Base-by-base conservation (phyloP, 2,888 invertebrate species). In the Drosophila recens region DNA sequence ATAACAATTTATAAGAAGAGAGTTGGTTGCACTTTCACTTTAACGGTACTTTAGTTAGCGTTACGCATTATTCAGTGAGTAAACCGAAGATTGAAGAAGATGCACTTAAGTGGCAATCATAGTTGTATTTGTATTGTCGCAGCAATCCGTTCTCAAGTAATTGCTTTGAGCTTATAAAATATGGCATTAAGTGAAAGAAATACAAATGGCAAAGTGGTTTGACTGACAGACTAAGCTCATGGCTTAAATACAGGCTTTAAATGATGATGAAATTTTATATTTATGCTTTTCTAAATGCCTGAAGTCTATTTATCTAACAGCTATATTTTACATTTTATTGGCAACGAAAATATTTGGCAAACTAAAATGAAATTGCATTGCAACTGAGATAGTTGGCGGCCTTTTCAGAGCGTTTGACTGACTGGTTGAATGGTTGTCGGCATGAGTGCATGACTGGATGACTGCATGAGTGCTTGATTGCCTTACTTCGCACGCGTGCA, bases 381-480 rank as follows among this genome's bases (percentile, higher is more conserved):
- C 58, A 27, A 34, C 17, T 45, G 38, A 36, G 4, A 33, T 10
- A 56, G 42, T 20, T 66, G 52, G 11, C 36, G 48, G 38, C 61
- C 38, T 52, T 36, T 10, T 5, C 6, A 15, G 23, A 30, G 10
- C 10, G 23, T 38, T 34, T 48, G 30, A 53, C n/a, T 71, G 58
- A 58, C 20, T 56, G 64, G 27, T 42, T 46, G 36, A 13, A 30
- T 30, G 30, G 30, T 36, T 36, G 13, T 13, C 0, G 36, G 42
- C 23, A 9, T 58, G 63, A 59, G 4, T 49, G 57, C 9, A 15
- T 59, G 73, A 49, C 17, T 17, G 17, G 17, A 10, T 49, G 65
- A 62, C 4, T 57, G 52, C 27, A 15, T 59, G 73, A 49, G n/a
- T 62, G 42, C 9, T 8, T 59, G 73, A 49, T 17, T 62, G 67